phyloP scores from a whole-genome alignment of 2,888 invertebrate species.

The Cabera pusaria region DNA sequence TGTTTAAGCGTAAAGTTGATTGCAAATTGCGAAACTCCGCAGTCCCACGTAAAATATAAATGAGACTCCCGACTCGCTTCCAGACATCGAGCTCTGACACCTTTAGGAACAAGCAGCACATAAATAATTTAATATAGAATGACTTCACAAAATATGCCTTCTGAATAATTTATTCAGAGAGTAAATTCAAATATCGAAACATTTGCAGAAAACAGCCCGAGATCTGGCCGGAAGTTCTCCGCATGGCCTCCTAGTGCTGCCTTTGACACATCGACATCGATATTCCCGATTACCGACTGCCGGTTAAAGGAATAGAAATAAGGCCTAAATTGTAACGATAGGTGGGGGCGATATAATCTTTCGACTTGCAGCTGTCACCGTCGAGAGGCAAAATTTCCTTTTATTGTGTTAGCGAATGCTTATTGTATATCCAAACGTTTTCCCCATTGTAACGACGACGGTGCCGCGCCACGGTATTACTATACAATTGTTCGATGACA shows the following conservation, averaged over 20 bases:
- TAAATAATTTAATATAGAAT: slow-evolving; percentile 27
- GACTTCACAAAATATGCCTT: slow-evolving; percentile 28
- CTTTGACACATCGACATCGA: slow-evolving; percentile 45
- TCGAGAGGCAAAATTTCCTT: slow-evolving; percentile 67
- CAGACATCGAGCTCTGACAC: slow-evolving; percentile 13
- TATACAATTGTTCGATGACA: slow-evolving; percentile 69
- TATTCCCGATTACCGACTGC: slow-evolving; percentile 42
- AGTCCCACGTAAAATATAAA: slow-evolving; percentile 21
- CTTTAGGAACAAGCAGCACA: slow-evolving; percentile 21
- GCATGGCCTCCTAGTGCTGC: slow-evolving; percentile 42
- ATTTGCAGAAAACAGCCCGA: slow-evolving; percentile 47
- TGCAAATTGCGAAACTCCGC: slow-evolving; percentile 5
- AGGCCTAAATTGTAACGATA: slow-evolving; percentile 49
- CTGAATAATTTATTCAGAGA: slow-evolving; percentile 36
- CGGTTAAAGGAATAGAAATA: slow-evolving; percentile 44
- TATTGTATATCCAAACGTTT: slow-evolving; percentile 72
- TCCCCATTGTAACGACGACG: slow-evolving; percentile 60
- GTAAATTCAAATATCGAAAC: slow-evolving; percentile 32
- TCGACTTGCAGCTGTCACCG: slow-evolving; percentile 49
- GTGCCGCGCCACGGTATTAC: slow-evolving; percentile 56
- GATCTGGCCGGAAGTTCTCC: slow-evolving; percentile 50
- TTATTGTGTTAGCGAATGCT: slow-evolving; percentile 76
- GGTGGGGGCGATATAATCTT: slow-evolving; percentile 51
- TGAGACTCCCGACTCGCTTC: slow-evolving; percentile 15
- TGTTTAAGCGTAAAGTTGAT: slow-evolving; percentile 8